Evolutionary conservation across 2,113 vertebrate species (phyloP), one percentile per base, ranked within the genome.

Genomic region (Accipiter cooperii): DNA sequence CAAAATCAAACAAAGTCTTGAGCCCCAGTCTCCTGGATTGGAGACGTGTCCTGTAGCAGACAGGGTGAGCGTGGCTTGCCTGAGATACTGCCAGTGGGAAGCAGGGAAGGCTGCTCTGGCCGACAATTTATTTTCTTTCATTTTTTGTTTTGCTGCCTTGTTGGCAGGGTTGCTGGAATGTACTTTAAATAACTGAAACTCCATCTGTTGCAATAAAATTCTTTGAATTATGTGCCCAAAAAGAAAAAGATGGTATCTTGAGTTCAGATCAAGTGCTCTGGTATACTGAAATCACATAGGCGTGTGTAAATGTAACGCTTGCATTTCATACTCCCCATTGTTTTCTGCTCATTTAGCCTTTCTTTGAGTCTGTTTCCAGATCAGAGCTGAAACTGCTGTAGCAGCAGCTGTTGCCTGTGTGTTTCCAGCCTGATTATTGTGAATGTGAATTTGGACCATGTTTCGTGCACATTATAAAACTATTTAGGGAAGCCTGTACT

Each of bases 111-210:
- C 89, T 54, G 33, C n/a, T 96, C 80, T 91, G 76, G 52, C 87
- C 84, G 92, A 51, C 84, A 74, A 78, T 17, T 81, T 57, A 40
- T 92, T 96, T 95, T 78, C 88, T 89, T 96, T 92, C 75, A 18
- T 90, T 94, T 94, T 84, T 89, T 76, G 15, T 91, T 91, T 74
- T 87, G 54, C 91, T 95, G 90, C 73, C 79, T 93, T 94, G 40
- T 94, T 96, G 97, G 95, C 96, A 84, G 52, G 9, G 25, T 76
- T 57, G 70, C 58, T 91, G 95, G 96, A 96, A 95, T 94, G 95
- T 94, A 66, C 28, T 91, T 96, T 81, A 89, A 95, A 82, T 97
- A 97, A 94, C 92, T 90, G 92, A 97, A 98, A 96, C 87, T 80
- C 83, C 91, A 96, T 90, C 77, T 89, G 55, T 84, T 94, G 79